Conservation (phyloP, 1,140 invertebrate genomes). For the Pomacea maculata region DNA sequence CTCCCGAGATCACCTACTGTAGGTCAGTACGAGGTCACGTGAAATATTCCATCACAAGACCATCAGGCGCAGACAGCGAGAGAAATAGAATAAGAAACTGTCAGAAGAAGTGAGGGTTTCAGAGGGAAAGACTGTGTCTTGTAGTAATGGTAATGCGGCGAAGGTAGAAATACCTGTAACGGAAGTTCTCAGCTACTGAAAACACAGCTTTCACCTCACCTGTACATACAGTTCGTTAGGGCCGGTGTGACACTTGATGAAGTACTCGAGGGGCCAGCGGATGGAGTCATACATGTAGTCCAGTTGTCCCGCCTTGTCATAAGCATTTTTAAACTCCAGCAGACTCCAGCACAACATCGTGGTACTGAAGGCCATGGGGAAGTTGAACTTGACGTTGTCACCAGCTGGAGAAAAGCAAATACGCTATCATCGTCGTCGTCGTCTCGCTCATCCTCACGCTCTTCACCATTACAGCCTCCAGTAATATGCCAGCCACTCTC, state of each 20-base stretch:
- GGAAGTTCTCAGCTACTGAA: no score
- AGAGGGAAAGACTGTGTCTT: background rate
- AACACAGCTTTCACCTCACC: conserved; percentile 24
- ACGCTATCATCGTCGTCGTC: background rate
- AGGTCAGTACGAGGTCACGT: no score
- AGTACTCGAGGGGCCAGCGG: conserved; percentile 73
- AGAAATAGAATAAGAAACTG: background rate
- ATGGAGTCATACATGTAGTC: conserved; percentile 63
- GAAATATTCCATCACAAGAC: background rate
- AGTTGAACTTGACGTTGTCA: conserved; percentile 75
- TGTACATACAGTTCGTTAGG: conserved; percentile 44
- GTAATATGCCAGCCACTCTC: no score
- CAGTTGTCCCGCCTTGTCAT: conserved; percentile 64
- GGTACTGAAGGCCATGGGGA: conserved; percentile 73
- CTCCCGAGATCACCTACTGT: no score
- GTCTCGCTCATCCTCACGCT: no score
- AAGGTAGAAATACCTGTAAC: no score
- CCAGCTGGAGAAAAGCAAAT: conserved; percentile 67
- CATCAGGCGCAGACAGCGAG: background rate
- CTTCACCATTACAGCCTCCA: no score
- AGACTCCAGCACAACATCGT: conserved; percentile 73
- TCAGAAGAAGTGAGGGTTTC: background rate
- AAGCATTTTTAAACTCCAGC: conserved; percentile 70
- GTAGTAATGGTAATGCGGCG: no score
- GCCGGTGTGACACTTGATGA: conserved; percentile 68